phyloP scores from a whole-genome alignment of 2,113 vertebrate genomes.

The Parus major region DNA sequence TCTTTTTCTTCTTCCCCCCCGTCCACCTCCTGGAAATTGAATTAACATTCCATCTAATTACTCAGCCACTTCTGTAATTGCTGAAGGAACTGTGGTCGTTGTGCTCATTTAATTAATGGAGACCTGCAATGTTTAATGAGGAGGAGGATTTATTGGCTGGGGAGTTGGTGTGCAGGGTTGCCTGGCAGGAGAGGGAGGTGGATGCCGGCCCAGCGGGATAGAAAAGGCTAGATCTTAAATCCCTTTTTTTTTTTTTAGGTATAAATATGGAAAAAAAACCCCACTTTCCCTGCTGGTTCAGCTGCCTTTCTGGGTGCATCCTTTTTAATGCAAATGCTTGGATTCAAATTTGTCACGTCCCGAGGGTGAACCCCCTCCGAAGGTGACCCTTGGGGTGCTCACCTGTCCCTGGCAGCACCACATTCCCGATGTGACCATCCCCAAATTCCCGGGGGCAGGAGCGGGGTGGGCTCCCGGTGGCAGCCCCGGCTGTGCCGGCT shows the following conservation, averaged over 20 bases:
- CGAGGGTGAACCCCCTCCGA: background rate
- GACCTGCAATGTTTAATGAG: background rate
- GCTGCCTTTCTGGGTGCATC: background rate
- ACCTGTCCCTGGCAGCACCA: background rate
- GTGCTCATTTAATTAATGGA: slow-evolving; percentile 53
- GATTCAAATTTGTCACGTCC: background rate
- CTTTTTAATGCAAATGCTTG: background rate
- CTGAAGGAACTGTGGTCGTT: slow-evolving; percentile 5
- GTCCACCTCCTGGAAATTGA: slow-evolving; percentile 10
- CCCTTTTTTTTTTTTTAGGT: background rate
- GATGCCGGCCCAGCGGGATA: background rate
- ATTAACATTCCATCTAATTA: slow-evolving; percentile 67
- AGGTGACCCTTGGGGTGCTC: background rate
- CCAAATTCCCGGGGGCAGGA: background rate
- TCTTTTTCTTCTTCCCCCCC: background rate
- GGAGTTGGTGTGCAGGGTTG: background rate
- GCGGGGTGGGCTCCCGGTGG: accelerated
- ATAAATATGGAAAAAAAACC: background rate
- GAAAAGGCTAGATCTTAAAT: background rate
- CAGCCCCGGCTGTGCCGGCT: background rate
- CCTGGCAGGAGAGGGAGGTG: background rate
- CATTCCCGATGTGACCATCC: too few species aligned
- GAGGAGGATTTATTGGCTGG: slow-evolving; percentile 25
- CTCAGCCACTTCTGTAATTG: slow-evolving; percentile 61
- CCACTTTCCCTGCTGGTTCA: accelerated